Percentiles rank a stretch among this genome's conserved stretches.
Conservation (phyloP, 1,140 invertebrate genomes). For the Nymphalis io region DNA sequence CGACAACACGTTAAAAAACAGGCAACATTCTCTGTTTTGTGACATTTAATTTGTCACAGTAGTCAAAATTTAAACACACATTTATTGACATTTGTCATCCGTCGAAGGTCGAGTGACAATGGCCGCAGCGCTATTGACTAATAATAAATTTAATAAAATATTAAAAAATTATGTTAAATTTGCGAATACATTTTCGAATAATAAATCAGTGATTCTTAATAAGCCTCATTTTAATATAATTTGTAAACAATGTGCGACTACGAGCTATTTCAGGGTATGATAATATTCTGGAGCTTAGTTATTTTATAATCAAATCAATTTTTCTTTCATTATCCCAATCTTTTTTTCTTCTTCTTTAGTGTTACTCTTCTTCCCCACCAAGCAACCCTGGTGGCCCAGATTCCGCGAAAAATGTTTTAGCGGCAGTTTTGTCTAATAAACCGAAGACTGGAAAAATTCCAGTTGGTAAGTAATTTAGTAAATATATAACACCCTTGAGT, state of each 20-base stretch:
- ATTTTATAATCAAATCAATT: not conserved
- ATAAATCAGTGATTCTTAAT: slow-evolving; percentile 55
- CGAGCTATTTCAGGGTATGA: slow-evolving; percentile 65
- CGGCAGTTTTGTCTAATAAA: slow-evolving; percentile 75
- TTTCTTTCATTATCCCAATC: slow-evolving; percentile 14
- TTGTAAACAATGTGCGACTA: slow-evolving; percentile 64
- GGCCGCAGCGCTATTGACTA: slow-evolving; percentile 69
- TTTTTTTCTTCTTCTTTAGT: slow-evolving; percentile 48
- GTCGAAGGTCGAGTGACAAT: slow-evolving; percentile 48
- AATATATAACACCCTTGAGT: not conserved
- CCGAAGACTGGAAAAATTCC: slow-evolving; percentile 78
- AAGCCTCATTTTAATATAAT: slow-evolving; percentile 58
- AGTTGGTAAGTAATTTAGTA: slow-evolving; percentile 62
- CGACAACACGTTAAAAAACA: too few species aligned
- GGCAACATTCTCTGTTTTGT: too few species aligned
- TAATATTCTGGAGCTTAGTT: slow-evolving; percentile 18
- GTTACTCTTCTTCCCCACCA: slow-evolving; percentile 56
- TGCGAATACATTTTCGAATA: slow-evolving; percentile 48
- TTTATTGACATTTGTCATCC: slow-evolving; percentile 14
- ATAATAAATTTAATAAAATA: slow-evolving; percentile 67
- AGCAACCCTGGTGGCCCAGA: slow-evolving; percentile 53
- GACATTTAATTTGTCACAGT: too few species aligned
- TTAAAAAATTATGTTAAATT: slow-evolving; percentile 64
- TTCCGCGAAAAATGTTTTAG: slow-evolving; percentile 76
- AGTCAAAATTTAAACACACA: too few species aligned